phyloP scores from a whole-genome alignment of 2,888 invertebrate species.

The Petrophora chlorosata region DNA sequence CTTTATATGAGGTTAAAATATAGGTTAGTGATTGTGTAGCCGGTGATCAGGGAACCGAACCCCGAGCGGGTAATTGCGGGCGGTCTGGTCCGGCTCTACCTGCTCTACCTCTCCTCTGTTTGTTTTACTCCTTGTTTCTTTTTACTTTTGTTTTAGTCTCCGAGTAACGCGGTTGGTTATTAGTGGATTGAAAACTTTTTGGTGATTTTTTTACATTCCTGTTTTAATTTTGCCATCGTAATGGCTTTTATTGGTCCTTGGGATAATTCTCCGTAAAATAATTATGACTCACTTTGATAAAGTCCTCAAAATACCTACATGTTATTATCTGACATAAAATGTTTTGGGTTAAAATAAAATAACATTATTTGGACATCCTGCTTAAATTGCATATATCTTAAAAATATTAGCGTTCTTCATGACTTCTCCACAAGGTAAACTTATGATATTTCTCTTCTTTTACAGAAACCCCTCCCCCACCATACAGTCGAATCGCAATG shows the following conservation, averaged over 20 bases:
- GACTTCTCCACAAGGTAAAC: neutral
- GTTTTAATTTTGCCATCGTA: constrained; percentile 30
- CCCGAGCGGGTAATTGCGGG: constrained; percentile 63
- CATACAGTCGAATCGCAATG: constrained; percentile 90
- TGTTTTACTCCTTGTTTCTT: constrained; percentile 47
- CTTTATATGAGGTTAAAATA: constrained; percentile 66
- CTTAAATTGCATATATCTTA: neutral
- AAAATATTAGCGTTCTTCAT: neutral
- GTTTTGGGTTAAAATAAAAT: neutral
- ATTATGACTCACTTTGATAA: constrained; percentile 7
- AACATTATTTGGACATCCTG: neutral
- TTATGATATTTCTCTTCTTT: constrained; percentile 55
- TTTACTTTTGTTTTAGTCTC: constrained; percentile 39
- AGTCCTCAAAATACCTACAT: neutral
- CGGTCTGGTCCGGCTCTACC: constrained; percentile 56
- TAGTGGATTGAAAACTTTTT: constrained; percentile 42
- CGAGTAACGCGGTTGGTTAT: constrained; percentile 53
- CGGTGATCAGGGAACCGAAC: constrained; percentile 48
- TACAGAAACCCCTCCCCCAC: constrained; percentile 93
- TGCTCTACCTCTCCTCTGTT: constrained; percentile 49
- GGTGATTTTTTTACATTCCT: constrained; percentile 40
- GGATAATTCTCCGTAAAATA: neutral
- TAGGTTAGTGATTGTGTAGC: constrained; percentile 60
- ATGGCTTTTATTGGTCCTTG: neutral
- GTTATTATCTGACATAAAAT: constrained; percentile 1